These are phyloP conservation scores for Priocnemis perturbator DNA, from an alignment of 2,888 invertebrate species.

Conservation along the genomic window DNA sequence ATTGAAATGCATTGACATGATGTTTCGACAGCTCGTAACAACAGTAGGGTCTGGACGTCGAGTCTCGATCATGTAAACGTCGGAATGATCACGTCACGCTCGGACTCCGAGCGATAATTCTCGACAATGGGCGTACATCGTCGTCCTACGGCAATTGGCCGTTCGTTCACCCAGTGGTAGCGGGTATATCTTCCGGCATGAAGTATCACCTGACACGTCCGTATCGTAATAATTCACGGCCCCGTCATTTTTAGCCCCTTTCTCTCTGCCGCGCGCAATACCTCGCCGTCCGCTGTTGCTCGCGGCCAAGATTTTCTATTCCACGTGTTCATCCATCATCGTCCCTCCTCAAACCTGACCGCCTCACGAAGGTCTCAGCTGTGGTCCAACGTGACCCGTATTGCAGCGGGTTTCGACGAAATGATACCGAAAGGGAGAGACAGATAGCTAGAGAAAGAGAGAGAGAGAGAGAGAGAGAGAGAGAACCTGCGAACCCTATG, in stretches of 20 bases:
- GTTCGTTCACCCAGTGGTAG: no score
- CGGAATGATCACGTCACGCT: no score
- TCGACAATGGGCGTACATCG: no score
- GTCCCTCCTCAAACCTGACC: constrained; percentile 39
- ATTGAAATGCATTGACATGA: no score
- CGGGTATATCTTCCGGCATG: no score
- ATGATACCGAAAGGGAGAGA: constrained; percentile 24
- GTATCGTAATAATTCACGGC: constrained; percentile 57
- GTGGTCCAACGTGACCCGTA: constrained; percentile 39
- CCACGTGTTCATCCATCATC: constrained; percentile 59
- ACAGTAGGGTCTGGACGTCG: no score
- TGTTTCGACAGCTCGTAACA: no score
- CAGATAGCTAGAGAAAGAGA: constrained; percentile 14
- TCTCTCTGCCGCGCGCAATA: constrained; percentile 40
- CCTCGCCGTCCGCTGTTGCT: constrained; percentile 43
- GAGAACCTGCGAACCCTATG: background rate
- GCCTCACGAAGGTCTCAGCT: constrained; percentile 40
- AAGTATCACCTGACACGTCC: no score
- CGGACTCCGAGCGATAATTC: no score
- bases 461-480: constrained; percentile 23
- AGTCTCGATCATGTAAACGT: no score
- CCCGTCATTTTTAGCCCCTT: constrained; percentile 46
- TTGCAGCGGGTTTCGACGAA: constrained; percentile 9
- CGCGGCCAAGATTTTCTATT: constrained; percentile 59
- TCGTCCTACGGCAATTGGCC: no score